phyloP scores from a whole-genome alignment of 2,113 vertebrate genomes.

The Pterophyllum scalare region DNA sequence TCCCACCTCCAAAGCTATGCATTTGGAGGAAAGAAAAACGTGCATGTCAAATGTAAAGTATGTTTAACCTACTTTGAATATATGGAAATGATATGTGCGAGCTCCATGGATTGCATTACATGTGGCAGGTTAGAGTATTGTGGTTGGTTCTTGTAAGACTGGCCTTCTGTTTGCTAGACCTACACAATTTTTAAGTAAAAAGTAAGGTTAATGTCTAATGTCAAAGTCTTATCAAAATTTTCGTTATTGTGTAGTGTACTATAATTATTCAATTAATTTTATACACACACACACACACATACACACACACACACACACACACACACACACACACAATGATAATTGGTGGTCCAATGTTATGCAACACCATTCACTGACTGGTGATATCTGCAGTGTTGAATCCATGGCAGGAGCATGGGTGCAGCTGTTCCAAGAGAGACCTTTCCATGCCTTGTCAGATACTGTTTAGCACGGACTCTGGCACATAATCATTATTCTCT shows the following conservation, averaged over 20 bases:
- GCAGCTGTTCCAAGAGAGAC: slow-evolving; percentile 72
- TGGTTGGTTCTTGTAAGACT: slow-evolving; percentile 7
- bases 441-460: slow-evolving; percentile 78
- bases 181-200: neutral
- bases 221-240: neutral
- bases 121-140: slow-evolving; percentile 12
- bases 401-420: neutral
- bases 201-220: neutral
- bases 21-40: neutral
- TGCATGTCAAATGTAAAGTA: slow-evolving; percentile 37
- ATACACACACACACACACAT: no score
- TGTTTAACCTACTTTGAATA: slow-evolving; percentile 59
- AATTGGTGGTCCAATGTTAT: slow-evolving; percentile 56
- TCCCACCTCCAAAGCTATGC: neutral
- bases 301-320: no score
- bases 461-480: slow-evolving; percentile 75
- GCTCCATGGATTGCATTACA: slow-evolving; percentile 12
- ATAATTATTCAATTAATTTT: no score
- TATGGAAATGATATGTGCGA: slow-evolving; percentile 55
- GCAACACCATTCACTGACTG: slow-evolving; percentile 69
- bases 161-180: neutral
- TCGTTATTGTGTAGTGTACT: neutral
- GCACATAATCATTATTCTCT: slow-evolving; percentile 81
- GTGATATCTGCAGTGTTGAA: slow-evolving; percentile 50
- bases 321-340: no score